A percentile compares a stretch with the other conserved stretches of the same genome.
Evolutionary conservation across 2,113 vertebrate species (phyloP).

Genomic region (Rousettus leschenaultii): DNA sequence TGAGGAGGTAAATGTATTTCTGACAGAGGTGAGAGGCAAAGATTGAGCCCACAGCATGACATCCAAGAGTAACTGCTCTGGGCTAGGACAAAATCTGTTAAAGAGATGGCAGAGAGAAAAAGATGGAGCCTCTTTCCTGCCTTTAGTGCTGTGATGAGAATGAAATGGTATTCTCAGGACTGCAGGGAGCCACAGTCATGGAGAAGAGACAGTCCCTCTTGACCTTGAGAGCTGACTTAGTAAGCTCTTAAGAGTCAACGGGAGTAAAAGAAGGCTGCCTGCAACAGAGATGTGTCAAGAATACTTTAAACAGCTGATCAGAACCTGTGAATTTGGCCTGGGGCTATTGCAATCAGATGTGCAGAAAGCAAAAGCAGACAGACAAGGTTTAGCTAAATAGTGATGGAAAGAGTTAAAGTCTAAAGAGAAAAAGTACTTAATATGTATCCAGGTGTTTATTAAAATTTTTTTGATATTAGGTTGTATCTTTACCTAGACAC

Average conservation of each 20-base stretch:
- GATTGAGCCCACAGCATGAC: background rate
- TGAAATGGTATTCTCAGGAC: background rate
- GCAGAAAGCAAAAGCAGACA: background rate
- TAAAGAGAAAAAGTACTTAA: conserved; percentile 26
- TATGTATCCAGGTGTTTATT: background rate
- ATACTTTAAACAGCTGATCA: background rate
- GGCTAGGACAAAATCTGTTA: background rate
- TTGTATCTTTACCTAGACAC: conserved; percentile 45
- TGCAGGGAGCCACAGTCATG: background rate
- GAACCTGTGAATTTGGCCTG: background rate
- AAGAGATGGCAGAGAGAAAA: background rate
- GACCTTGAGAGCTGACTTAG: background rate
- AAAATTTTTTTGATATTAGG: background rate
- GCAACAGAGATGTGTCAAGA: background rate
- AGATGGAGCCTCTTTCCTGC: background rate
- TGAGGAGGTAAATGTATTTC: background rate
- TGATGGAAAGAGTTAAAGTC: background rate
- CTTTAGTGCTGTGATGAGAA: background rate
- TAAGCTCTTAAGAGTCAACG: background rate
- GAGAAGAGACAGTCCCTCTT: background rate
- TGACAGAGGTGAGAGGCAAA: background rate
- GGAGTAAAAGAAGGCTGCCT: background rate
- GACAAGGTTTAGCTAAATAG: background rate
- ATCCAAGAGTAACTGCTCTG: background rate
- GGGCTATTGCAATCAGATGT: background rate